Evolutionary conservation across 2,113 vertebrate genomes (phyloP).

Genomic region (Zosterops borbonicus): DNA sequence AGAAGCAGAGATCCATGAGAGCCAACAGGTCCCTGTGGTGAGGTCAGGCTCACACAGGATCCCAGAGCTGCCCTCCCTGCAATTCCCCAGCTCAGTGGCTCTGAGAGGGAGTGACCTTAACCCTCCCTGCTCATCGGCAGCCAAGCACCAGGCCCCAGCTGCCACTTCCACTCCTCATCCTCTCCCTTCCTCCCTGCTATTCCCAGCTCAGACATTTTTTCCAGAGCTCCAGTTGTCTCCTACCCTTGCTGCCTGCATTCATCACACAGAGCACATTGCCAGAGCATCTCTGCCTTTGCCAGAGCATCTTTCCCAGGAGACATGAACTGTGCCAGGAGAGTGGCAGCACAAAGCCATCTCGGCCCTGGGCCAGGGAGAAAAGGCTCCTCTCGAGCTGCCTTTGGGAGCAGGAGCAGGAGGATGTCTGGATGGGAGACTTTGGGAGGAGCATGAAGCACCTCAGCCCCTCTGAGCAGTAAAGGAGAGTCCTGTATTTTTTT

Average conservation of each 20-base stretch:
- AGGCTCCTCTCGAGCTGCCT: neutral
- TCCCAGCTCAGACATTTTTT: neutral
- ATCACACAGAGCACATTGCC: neutral
- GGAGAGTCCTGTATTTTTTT: neutral
- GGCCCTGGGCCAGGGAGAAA: fast-evolving
- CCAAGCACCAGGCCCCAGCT: neutral
- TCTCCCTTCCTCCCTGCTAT: neutral
- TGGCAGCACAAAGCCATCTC: neutral
- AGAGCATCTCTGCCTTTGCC: neutral
- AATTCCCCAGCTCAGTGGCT: neutral
- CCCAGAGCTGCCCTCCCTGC: neutral
- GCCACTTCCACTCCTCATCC: neutral
- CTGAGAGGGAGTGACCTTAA: neutral
- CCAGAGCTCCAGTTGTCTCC: neutral
- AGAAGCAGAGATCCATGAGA: neutral
- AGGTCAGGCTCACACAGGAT: neutral
- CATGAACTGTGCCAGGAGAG: neutral
- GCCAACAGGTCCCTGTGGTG: neutral
- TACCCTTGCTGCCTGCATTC: neutral
- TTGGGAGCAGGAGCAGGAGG: neutral
- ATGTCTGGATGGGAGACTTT: neutral
- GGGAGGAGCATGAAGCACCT: neutral
- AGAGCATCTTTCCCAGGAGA: neutral
- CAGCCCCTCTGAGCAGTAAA: neutral
- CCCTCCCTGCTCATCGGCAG: fast-evolving